Evolutionary conservation across 2,888 invertebrate species (phyloP), one percentile per base, ranked within the genome.

Genomic region (Galeruca laticollis): DNA sequence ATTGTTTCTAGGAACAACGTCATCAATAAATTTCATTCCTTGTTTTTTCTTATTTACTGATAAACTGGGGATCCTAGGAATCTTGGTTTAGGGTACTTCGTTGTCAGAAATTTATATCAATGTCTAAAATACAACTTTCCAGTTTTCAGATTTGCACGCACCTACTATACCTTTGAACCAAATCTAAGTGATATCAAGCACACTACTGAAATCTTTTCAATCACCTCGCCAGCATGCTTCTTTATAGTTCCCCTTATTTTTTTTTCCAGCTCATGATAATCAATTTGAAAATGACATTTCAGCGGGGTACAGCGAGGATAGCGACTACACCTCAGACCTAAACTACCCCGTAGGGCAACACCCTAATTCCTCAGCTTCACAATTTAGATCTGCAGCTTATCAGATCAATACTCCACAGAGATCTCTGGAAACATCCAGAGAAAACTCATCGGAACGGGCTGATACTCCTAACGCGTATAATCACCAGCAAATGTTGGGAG

Each of bases 291-390:
- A 80, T 84, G 83, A 84, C 78, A 82, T 88, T 89, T 79, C 89
- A 95, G 96, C 96, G 85, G 96, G 97, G 70, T 94, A 97, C 86
- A 97, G 97, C 61, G 98, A 98, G 87, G 97, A 98, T 87, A 96
- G 96, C 79, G 98, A 98, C 88, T 98, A 98, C 87, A 98, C 97
- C 73, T 96, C 96, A 74, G 98, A 98, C 87, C 91, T 97, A 82
- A 97, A 97, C 88, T 97, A 94, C 88, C 97, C 97, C 62, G 91
- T 94, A 81, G 92, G 92, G 70, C 67, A 62, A 92, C 92, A 72
- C 94, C 91, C 96, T 80, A 97, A 97, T 88, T 94, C 94, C 83
- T 96, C 96, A 71, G 95, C 94, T 31, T 95, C 96, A 70, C 97
- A 97, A 88, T 95, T 94, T 85, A 89, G 93, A 73, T 89, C 89